These are phyloP conservation scores for Hyaena hyaena DNA, from an alignment of 2,113 vertebrate species.

Conservation along the genomic window DNA sequence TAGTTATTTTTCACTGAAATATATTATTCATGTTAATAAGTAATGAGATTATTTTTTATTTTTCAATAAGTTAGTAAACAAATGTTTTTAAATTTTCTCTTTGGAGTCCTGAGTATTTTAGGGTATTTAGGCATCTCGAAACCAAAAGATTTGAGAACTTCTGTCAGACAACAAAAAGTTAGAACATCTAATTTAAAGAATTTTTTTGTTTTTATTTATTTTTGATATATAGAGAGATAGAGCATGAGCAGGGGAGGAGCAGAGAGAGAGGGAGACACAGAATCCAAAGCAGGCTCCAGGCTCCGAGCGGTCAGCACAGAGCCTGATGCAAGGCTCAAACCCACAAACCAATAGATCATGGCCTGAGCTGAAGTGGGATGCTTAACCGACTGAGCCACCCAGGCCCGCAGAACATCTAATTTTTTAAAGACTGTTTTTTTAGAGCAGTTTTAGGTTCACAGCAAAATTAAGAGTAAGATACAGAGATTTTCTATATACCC, in stretches of 20 bases:
- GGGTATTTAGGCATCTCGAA: not conserved
- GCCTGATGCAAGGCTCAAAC: too few species aligned
- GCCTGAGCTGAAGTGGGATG: too few species aligned
- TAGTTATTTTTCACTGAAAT: slow-evolving; percentile 33
- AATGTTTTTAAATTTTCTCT: not conserved
- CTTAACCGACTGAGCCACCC: too few species aligned
- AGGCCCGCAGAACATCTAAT: not conserved
- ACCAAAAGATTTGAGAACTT: not conserved
- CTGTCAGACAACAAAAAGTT: not conserved
- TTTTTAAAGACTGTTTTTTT: not conserved
- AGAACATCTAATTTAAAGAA: not conserved
- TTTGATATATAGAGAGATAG: too few species aligned
- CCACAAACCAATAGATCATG: too few species aligned
- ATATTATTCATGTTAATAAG: not conserved
- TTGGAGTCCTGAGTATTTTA: not conserved
- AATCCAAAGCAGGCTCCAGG: too few species aligned
- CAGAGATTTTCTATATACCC: not conserved
- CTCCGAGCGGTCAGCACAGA: too few species aligned
- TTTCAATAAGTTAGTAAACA: slow-evolving; percentile 31
- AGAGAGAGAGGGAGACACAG: too few species aligned
- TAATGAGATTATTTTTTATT: not conserved
- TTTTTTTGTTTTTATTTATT: not conserved
- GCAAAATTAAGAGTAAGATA: not conserved
- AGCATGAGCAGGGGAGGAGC: too few species aligned
- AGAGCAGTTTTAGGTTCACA: not conserved